Evolutionary conservation across 2,113 vertebrate species (phyloP), one percentile per base, ranked within the genome.

Genomic region (Trichechus manatus): DNA sequence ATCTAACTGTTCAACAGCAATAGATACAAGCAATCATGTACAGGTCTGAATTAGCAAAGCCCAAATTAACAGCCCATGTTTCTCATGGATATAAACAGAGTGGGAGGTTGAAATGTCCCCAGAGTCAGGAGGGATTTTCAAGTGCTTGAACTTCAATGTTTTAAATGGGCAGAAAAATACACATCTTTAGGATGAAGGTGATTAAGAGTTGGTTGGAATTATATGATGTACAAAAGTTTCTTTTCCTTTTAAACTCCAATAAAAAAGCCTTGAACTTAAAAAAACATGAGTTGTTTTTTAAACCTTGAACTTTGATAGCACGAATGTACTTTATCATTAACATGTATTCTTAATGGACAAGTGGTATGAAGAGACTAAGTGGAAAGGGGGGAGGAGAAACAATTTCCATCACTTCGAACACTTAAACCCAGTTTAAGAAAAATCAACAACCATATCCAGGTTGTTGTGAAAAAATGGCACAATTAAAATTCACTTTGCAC

Each of bases 401-500:
- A n/a, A 83, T 96, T 97, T 29, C 25, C 75, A 70, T 90, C 11
- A 80, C 68, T 89, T 79, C 53, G 90, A 96, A 95, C 93, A 96
- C 94, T 98, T 97, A 94, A 84, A 89, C 77, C 83, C 39, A 92
- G 31, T 78, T 97, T 91, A 87, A 97, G 93, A 94, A 97, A 97
- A 98, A 97, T 94, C 1, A 3, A 64, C 93, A 97, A 80, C 78
- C 0, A 91, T 95, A 97, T 96, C 29, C 63, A 96, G 56, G 83
- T 36, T 70, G 23, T 75, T 95, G 39, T 83, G 61, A 47, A 56
- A 90, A 96, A 93, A 9, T 33, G 33, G 3, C 75, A 78, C 3
- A 42, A 90, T 96, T 97, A 96, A 97, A 96, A 97, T 97, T 97
- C 92, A 44, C 77, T 23, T 97, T 97, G 81, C 19, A 89, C 53